A percentile compares a stretch with the other conserved stretches of the same genome.
Conservation (phyloP, 1,140 invertebrate species). For the Diuraphis noxia region DNA sequence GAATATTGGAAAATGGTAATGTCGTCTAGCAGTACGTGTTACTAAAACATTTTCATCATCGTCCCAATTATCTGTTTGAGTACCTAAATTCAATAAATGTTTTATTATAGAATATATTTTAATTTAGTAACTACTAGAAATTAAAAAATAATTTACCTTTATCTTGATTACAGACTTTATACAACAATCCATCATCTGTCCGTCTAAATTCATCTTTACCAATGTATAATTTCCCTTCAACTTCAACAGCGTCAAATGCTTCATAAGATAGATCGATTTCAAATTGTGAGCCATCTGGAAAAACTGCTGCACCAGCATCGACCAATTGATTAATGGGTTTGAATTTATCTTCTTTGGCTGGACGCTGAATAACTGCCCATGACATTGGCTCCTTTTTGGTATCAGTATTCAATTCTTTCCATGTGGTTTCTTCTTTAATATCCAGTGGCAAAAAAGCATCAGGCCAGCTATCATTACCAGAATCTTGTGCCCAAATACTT, state of each 20-base stretch:
- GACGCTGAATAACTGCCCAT: slow-evolving; percentile 49
- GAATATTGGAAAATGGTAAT: slow-evolving; percentile 50
- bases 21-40: slow-evolving; percentile 43
- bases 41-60: slow-evolving; percentile 12
- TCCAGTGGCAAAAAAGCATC: slow-evolving; percentile 49
- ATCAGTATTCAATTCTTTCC: slow-evolving; percentile 27
- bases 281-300: slow-evolving; percentile 50
- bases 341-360: slow-evolving; percentile 50
- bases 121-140: background rate
- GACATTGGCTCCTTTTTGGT: slow-evolving; percentile 37
- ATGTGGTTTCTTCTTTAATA: slow-evolving; percentile 37
- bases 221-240: slow-evolving; percentile 50
- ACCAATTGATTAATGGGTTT: slow-evolving; percentile 49
- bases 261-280: slow-evolving; percentile 50
- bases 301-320: slow-evolving; percentile 47
- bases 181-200: slow-evolving; percentile 46
- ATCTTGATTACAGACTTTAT: slow-evolving; percentile 52
- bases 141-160: slow-evolving; percentile 42
- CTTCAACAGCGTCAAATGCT: slow-evolving; percentile 44
- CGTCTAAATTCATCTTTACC: slow-evolving; percentile 50
- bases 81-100: slow-evolving; percentile 6
- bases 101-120: background rate
- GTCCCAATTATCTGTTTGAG: slow-evolving; percentile 45
- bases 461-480: slow-evolving; percentile 50
- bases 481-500: slow-evolving; percentile 51